Evolutionary conservation across 2,797 vertebrate species (phyloP), one percentile per base, ranked within the genome.

Genomic region (Myripristis jacobus): DNA sequence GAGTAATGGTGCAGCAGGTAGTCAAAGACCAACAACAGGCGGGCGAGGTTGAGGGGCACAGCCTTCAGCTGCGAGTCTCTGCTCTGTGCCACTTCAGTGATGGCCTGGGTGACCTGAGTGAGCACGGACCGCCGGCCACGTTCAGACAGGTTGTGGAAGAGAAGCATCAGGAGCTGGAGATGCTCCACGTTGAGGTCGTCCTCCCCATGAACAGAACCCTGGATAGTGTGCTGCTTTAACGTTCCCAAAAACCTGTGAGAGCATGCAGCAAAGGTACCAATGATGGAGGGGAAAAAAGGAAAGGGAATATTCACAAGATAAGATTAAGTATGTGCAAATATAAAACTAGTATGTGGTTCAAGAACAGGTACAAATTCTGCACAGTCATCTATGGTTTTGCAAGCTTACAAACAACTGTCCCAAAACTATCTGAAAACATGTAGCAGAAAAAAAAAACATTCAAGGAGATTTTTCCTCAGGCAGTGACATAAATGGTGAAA

Each of bases 161-260:
- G 96, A 29, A 99, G 96, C 38, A 99, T 91, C 27, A 99, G 93
- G 47, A 99, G 94, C 87, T 99, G 98, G 50, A 99, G 95, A 81
- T 99, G 98, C 58, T 99, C 98, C 1, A 99, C 94, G 0, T 99
- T 99, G 57, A 99, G 92, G 69, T 99, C 98, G 55, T 99, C 98
- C 56, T 99, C 97, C 3, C 79, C 91, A 1, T 96, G 96, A 47
- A 96, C 88, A 41, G 94, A 82, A 1, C 96, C 96, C 78, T 97
- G 98, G 75, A 98, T 79, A 7, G 95, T 95, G 1, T 95, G 96
- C 75, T 99, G 98, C 87, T 98, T 99, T 86, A 99, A 77, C 0
- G 97, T 98, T 66, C 94, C 95, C 89, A 99, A 88, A 91, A 99
- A 98, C 89, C 98, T 99, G 70, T 1, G 24, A 67, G 16, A 29